phyloP scores from a whole-genome alignment of 1,140 invertebrate species.

The Heliothis virescens region DNA sequence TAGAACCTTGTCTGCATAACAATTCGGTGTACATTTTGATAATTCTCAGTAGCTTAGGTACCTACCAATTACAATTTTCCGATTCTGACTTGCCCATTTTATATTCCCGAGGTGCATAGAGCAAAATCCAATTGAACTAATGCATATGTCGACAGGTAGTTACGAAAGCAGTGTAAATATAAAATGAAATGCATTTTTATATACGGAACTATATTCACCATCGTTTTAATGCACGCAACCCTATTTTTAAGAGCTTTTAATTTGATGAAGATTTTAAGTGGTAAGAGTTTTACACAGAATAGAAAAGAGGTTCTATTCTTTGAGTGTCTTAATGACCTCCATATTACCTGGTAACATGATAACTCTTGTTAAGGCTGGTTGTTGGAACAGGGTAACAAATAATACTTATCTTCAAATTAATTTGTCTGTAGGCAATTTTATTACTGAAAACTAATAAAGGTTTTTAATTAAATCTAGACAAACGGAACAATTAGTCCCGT shows the following conservation, averaged over 20 bases:
- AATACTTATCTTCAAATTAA: neutral
- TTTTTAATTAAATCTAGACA: conserved; percentile 8
- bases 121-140: conserved; percentile 38
- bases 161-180: neutral
- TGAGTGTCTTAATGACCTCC: no score
- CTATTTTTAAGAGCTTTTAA: neutral
- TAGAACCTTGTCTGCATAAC: no score
- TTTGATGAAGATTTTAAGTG: neutral
- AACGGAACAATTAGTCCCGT: neutral
- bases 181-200: conserved; percentile 9
- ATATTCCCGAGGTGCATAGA: neutral
- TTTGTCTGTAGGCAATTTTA: neutral
- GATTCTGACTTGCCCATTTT: conserved; percentile 11
- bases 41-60: no score
- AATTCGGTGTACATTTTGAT: no score
- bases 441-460: neutral
- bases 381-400: neutral
- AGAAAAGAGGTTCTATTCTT: no score
- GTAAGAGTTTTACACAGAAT: no score
- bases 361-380: no score
- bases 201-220: neutral
- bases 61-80: neutral
- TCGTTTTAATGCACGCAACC: neutral
- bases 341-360: no score
- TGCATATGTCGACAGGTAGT: conserved; percentile 25